These are phyloP conservation scores for Maniola jurtina DNA, from an alignment of 1,140 invertebrate species.

Conservation along the genomic window DNA sequence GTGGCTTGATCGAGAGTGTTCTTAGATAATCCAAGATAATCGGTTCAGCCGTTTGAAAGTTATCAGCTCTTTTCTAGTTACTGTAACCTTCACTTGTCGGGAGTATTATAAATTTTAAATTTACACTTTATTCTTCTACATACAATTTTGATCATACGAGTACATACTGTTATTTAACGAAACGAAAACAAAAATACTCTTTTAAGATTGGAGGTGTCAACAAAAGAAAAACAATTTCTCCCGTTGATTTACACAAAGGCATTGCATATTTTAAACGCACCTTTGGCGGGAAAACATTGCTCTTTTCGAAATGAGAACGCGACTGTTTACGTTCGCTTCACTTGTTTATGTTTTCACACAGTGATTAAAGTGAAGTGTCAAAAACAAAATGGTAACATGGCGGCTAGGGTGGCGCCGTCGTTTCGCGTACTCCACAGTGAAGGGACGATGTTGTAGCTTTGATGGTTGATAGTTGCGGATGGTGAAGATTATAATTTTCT, in stretches of 20 bases:
- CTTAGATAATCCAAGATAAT: too few species aligned
- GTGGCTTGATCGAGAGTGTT: too few species aligned
- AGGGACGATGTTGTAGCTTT: constrained; percentile 52
- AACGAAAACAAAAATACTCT: constrained; percentile 12
- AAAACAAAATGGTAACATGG: constrained; percentile 69
- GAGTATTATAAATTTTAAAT: too few species aligned
- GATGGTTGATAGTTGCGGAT: constrained; percentile 59
- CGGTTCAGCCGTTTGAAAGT: too few species aligned
- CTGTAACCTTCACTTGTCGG: too few species aligned
- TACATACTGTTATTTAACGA: not conserved
- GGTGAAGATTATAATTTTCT: constrained; percentile 64
- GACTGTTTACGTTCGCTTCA: constrained; percentile 49
- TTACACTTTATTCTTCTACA: too few species aligned
- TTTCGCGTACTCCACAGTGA: constrained; percentile 42
- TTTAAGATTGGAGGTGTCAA: constrained; percentile 24
- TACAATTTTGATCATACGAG: not conserved
- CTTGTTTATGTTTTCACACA: constrained; percentile 57
- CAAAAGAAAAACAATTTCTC: constrained; percentile 53
- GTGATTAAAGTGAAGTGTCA: constrained; percentile 77
- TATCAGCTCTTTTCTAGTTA: too few species aligned
- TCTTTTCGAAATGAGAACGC: constrained; percentile 73
- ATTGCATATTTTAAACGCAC: constrained; percentile 55
- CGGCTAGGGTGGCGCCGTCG: constrained; percentile 39
- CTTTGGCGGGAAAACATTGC: constrained; percentile 55
- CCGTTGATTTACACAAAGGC: constrained; percentile 55